A percentile compares a stretch with the other conserved stretches of the same genome.
Evolutionary conservation across 2,888 invertebrate genomes (phyloP).

Genomic region (Punctoribates punctum): DNA sequence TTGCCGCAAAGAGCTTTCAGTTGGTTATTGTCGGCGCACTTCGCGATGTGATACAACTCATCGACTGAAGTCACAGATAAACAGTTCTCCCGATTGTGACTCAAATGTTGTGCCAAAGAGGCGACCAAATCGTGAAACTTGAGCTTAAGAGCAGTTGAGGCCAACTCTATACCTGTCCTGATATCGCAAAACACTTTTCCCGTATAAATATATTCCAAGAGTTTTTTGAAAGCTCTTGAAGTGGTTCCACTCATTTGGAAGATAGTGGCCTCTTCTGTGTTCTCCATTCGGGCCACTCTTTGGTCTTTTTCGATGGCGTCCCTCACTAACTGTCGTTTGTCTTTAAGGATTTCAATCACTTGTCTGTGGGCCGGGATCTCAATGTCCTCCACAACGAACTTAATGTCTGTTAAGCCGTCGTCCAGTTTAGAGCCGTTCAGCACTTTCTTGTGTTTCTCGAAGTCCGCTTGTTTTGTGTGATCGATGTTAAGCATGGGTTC

Average conservation of each 20-base stretch:
- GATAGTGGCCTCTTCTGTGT: background rate
- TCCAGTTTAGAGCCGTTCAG: background rate
- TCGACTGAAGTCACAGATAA: background rate
- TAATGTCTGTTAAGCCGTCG: background rate
- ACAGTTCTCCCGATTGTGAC: background rate
- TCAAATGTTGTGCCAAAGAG: slow-evolving; percentile 22
- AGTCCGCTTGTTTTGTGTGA: background rate
- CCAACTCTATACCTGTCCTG: slow-evolving; percentile 4
- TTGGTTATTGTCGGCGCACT: background rate
- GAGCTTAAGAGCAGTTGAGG: slow-evolving; percentile 12
- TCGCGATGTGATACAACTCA: slow-evolving; percentile 21
- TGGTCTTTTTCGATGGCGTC: slow-evolving; percentile 2
- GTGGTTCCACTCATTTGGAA: slow-evolving; percentile 33
- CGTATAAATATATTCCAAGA: slow-evolving; percentile 3
- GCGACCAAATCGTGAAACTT: slow-evolving; percentile 27
- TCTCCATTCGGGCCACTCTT: background rate
- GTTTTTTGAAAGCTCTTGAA: background rate
- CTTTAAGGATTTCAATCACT: slow-evolving; percentile 13
- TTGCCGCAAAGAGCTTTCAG: background rate
- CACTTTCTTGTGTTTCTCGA: background rate
- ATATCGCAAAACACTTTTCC: background rate
- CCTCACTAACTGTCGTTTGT: slow-evolving; percentile 11
- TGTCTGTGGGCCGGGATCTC: slow-evolving; percentile 12
- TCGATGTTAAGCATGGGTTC: background rate
- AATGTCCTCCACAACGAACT: background rate